Percentiles rank a stretch among this genome's conserved stretches.
Evolutionary conservation across 2,113 vertebrate species (phyloP).

Genomic region (Misgurnus mizolepis): DNA sequence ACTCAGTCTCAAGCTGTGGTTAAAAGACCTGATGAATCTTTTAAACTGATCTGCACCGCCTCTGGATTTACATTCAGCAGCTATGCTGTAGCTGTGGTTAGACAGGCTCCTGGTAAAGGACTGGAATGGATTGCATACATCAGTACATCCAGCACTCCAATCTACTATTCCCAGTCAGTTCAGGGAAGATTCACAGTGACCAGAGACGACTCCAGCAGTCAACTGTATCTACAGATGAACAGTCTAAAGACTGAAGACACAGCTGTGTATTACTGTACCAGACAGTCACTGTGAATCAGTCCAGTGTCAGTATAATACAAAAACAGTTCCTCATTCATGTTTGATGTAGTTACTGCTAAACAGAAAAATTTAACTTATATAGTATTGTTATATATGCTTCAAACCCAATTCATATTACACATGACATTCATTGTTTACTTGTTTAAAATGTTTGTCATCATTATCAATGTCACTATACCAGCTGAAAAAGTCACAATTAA

Average conservation of each 20-base stretch:
- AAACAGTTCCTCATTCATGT: neutral
- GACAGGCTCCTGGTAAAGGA: conserved; percentile 13
- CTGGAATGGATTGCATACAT: neutral
- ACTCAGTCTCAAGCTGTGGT: neutral
- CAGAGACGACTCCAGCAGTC: conserved; percentile 51
- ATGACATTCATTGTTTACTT: too few species aligned
- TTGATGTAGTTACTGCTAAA: too few species aligned
- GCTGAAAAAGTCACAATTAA: too few species aligned
- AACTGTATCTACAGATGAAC: conserved; percentile 56
- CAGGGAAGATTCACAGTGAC: conserved; percentile 54
- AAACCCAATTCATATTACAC: too few species aligned
- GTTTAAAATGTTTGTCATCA: too few species aligned
- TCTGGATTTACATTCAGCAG: conserved; percentile 5
- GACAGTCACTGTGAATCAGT: conserved; percentile 21
- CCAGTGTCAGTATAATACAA: conserved; percentile 1
- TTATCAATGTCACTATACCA: too few species aligned
- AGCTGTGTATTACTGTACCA: conserved; percentile 48
- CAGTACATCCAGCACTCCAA: neutral
- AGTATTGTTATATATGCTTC: too few species aligned
- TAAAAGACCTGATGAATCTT: conserved; percentile 22
- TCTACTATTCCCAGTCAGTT: conserved; percentile 29
- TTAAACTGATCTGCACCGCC: neutral
- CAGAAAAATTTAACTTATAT: neutral
- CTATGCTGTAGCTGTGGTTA: neutral
- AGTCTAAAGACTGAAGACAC: conserved; percentile 52